These are phyloP conservation scores for Metalampra italica DNA, from an alignment of 2,888 invertebrate species.

Conservation along the genomic window DNA sequence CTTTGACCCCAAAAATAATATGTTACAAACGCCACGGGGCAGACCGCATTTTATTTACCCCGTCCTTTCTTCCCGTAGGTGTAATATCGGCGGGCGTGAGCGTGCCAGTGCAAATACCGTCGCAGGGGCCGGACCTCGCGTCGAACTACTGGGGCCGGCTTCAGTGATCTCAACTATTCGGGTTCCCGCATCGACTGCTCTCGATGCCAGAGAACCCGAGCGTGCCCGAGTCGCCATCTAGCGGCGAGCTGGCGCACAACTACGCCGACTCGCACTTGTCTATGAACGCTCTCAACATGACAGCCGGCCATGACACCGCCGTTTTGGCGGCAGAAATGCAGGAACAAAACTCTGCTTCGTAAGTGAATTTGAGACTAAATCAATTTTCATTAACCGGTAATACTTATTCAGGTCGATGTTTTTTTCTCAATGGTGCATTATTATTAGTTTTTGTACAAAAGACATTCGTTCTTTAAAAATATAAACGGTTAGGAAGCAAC, in stretches of 20 bases:
- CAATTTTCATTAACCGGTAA: not conserved
- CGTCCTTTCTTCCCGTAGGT: conserved; percentile 76
- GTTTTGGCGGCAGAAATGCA: conserved; percentile 59
- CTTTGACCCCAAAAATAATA: conserved; percentile 5
- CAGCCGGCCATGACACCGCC: conserved; percentile 72
- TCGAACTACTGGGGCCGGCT: conserved; percentile 94
- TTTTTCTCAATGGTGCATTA: conserved; percentile 30
- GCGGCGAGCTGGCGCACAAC: conserved; percentile 69
- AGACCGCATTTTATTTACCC: conserved; percentile 11
- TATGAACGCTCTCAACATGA: conserved; percentile 74
- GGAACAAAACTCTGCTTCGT: conserved; percentile 61
- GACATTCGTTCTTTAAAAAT: conserved; percentile 6
- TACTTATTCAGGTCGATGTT: not conserved
- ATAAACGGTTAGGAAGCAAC: conserved; percentile 52
- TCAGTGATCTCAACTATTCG: conserved; percentile 95
- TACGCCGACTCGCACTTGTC: conserved; percentile 65
- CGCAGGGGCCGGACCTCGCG: conserved; percentile 87
- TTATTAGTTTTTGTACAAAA: conserved; percentile 27
- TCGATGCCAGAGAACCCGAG: conserved; percentile 81
- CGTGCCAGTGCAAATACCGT: conserved; percentile 94
- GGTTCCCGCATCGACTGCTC: conserved; percentile 88
- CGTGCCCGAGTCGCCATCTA: conserved; percentile 64
- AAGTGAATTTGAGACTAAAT: conserved; percentile 20
- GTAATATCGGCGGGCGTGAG: conserved; percentile 95
- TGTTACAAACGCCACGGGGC: not conserved